A percentile compares a stretch with the other conserved stretches of the same genome.
phyloP scores from a whole-genome alignment of 2,113 vertebrate species.

The Phyllostomus hastatus region DNA sequence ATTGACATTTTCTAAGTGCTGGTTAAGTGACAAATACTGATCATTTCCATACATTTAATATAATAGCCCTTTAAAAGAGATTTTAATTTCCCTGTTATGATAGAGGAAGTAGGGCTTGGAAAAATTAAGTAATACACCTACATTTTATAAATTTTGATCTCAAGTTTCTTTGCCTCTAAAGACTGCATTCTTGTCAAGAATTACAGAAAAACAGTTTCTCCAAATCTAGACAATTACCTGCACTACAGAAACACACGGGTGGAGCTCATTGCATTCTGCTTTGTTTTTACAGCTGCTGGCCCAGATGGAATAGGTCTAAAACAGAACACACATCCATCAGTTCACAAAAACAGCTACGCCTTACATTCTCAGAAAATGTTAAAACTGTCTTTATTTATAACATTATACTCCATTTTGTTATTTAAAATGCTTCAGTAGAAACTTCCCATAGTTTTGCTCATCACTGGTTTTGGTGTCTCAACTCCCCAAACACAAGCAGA shows the following conservation, averaged over 20 bases:
- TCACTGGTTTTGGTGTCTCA: not conserved
- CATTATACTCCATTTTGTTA: not conserved
- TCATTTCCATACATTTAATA: not conserved
- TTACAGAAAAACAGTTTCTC: not conserved
- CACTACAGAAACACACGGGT: conserved; percentile 95
- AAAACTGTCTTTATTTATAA: not conserved
- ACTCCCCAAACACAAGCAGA: not conserved
- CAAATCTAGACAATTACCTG: conserved; percentile 84
- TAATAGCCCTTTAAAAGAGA: not conserved
- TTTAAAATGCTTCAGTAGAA: not conserved
- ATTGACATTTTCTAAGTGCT: not conserved
- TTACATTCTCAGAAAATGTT: not conserved
- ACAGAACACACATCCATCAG: conserved; percentile 3
- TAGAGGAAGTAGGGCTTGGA: not conserved
- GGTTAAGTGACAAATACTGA: not conserved
- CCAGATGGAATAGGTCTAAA: conserved; percentile 97
- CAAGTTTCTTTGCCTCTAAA: not conserved
- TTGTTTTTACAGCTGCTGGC: conserved; percentile 98
- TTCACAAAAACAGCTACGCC: not conserved
- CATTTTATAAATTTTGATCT: not conserved
- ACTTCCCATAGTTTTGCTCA: not conserved
- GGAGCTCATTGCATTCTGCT: conserved; percentile 95
- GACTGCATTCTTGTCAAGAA: not conserved
- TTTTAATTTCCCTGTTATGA: not conserved
- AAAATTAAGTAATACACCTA: not conserved